phyloP scores from a whole-genome alignment of 2,113 vertebrate species.

The Mastomys natalensis region DNA sequence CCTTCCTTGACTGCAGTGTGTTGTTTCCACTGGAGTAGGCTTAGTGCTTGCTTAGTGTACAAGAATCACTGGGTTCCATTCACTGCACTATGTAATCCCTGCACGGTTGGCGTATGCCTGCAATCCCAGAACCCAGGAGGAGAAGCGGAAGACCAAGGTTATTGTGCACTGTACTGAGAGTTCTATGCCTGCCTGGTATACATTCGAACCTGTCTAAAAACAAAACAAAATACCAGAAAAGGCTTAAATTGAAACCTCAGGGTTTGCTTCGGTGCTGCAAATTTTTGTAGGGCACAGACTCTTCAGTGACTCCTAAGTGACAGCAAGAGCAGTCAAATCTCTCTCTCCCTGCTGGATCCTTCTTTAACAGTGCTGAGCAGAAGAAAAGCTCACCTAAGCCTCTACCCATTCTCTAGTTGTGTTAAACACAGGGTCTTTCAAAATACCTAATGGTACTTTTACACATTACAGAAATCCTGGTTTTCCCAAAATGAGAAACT shows the following conservation, averaged over 20 bases:
- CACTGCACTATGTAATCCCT: not conserved
- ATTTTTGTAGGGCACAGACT: not conserved
- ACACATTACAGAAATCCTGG: not conserved
- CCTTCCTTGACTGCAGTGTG: fast-evolving
- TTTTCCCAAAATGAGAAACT: not conserved
- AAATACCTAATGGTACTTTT: not conserved
- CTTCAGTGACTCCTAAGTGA: not conserved
- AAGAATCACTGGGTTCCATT: not conserved
- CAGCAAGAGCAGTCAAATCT: not conserved
- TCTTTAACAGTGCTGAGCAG: not conserved
- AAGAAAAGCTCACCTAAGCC: not conserved
- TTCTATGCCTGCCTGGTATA: not conserved
- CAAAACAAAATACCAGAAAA: not conserved
- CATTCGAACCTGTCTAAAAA: not conserved
- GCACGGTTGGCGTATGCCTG: not conserved
- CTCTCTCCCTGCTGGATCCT: not conserved
- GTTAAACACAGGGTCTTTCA: not conserved
- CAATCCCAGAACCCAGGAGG: not conserved
- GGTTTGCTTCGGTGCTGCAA: fast-evolving
- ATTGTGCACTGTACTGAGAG: not conserved
- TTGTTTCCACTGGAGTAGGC: not conserved
- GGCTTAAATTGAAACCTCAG: not conserved
- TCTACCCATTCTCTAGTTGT: not conserved
- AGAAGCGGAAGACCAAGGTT: not conserved
- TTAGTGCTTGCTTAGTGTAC: not conserved